phyloP scores from a whole-genome alignment of 1,140 invertebrate species.

The Cydia strobilella region DNA sequence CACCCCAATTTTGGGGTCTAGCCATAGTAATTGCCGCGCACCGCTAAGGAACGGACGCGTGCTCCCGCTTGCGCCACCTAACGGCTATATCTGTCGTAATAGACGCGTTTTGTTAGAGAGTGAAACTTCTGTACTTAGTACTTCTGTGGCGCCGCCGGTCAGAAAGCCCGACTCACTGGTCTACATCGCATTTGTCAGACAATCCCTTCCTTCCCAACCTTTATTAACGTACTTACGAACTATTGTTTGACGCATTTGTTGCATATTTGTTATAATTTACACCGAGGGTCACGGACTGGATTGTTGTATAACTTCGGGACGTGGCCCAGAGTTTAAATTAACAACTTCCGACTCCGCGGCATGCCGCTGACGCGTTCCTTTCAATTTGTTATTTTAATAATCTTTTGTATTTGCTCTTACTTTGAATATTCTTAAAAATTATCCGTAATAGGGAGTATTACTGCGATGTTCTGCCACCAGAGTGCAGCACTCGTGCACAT shows the following conservation, averaged over 20 bases:
- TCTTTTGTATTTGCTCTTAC: background rate
- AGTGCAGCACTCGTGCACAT: no score
- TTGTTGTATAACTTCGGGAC: background rate
- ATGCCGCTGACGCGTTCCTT: slow-evolving; percentile 3
- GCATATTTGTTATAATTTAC: slow-evolving; percentile 15
- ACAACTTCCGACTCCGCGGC: slow-evolving; percentile 22
- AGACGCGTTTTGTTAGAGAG: no score
- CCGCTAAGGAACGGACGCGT: no score
- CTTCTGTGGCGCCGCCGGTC: no score
- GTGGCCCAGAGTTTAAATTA: slow-evolving; percentile 26
- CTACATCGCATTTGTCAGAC: background rate
- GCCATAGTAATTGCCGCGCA: no score
- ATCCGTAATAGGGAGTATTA: no score
- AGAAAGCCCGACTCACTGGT: background rate
- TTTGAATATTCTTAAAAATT: background rate
- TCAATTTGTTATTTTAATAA: slow-evolving; percentile 11
- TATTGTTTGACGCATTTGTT: slow-evolving; percentile 13
- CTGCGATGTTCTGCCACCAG: no score
- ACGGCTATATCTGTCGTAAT: no score
- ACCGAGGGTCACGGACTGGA: background rate
- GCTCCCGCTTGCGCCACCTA: no score
- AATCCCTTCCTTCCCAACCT: slow-evolving; percentile 1
- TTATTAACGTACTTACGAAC: background rate
- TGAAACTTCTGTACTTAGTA: no score
- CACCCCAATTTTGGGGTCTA: no score